Evolutionary conservation across 2,797 vertebrate genomes (phyloP).

Genomic region (Esox lucius): DNA sequence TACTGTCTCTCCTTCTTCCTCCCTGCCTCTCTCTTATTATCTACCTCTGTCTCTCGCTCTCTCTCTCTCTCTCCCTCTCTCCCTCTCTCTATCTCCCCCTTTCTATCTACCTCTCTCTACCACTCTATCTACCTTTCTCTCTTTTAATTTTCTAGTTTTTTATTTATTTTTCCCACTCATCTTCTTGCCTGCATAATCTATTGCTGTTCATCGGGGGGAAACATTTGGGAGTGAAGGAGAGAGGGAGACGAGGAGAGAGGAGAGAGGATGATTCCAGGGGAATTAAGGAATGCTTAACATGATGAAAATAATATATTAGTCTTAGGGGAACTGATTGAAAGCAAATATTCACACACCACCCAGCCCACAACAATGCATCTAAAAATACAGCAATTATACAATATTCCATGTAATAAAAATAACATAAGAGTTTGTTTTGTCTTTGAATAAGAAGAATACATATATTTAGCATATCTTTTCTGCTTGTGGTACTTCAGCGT

Average conservation of each 20-base stretch:
- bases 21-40: constrained; percentile 51
- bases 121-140: too few relatives aligned
- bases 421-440: constrained; percentile 1
- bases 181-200: constrained; percentile 65
- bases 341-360: not conserved
- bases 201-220: constrained; percentile 22
- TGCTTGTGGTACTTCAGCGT: too few relatives aligned
- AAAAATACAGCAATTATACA: not conserved
- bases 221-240: constrained; percentile 12
- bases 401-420: not conserved
- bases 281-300: constrained; percentile 50
- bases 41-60: not conserved
- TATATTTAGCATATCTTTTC: not conserved
- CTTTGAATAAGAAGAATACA: not conserved
- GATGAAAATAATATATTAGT: constrained; percentile 26
- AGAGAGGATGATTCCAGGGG: constrained; percentile 32
- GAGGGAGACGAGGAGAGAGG: not conserved
- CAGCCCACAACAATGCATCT: not conserved
- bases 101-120: too few relatives aligned
- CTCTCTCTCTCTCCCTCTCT: not conserved
- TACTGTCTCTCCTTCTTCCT: constrained; percentile 40
- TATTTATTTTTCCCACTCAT: constrained; percentile 52
- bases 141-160: constrained; percentile 42
- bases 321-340: constrained; percentile 14
- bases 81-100: constrained; percentile 42